Base-by-base conservation (phyloP, 1,140 invertebrate genomes). In the Musca domestica region DNA sequence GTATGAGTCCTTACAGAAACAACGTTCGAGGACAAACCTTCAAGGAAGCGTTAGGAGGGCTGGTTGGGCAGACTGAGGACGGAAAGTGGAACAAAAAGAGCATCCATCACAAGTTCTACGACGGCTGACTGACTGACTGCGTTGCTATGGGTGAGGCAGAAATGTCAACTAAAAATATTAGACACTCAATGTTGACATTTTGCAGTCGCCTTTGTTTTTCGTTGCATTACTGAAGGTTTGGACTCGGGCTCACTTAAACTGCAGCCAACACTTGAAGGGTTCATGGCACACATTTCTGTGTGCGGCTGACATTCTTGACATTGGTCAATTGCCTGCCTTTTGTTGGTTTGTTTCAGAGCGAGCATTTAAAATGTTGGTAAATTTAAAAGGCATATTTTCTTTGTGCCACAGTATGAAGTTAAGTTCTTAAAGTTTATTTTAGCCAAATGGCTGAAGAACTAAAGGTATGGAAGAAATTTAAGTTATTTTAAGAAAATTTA, bases 91-190 rank as follows among this genome's bases (percentile, higher is more conserved):
- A 48, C 17, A 19, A 48, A 48, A 48, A 48, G 2, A 3, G 17
- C 15, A 15, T 48, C 15, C 47, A 48, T 48, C 17, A n/a, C 47
- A 15, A 48, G 15, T 48, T 48, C 47, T 19, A 30, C 47, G 17
- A 3, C 15, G 5, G 47, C n/a, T n/a, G n/a, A n/a, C n/a, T n/a
- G n/a, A n/a, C n/a, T n/a, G n/a, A n/a, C n/a, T n/a, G n/a, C n/a
- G n/a, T n/a, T n/a, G 5, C 47, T 48, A 48, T n/a, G 47, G 17
- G 47, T 48, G 47, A n/a, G 47, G 12, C 15, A 48, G 17, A 10
- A 48, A 48, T 48, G 47, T 48, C 47, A 48, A 48, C 47, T 48
- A 19, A 48, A 48, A 48, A 48, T 48, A 48, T 48, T 48, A 48
- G 47, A 48, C 47, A 48, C 47, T 48, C 47, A 48, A 10, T 3